Base-by-base conservation (phyloP, 2,113 vertebrate species). In the Tenrec ecaudatus region DNA sequence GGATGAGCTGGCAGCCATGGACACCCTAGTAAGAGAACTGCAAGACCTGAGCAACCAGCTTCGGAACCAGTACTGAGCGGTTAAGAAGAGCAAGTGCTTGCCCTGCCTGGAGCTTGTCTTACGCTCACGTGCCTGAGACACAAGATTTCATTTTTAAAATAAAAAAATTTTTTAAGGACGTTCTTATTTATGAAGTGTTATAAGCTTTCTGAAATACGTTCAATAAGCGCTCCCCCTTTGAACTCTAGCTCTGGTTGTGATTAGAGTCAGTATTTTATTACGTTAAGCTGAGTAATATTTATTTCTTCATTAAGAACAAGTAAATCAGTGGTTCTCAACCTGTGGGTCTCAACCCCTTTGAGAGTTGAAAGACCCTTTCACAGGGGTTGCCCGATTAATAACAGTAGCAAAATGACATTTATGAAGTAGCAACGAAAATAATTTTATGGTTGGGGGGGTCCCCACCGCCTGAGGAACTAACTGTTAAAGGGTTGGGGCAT, bases 41-140 rank as follows among this genome's bases (percentile, higher is more conserved):
- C 99, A 99, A 96, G 98, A 98, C 60, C 97, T 98, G 81, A 98
- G 98, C 69, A 98, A 97, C 82, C 98, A 97, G 31, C 97, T 99
- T 93, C 98, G 98, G 62, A 97, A 98, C 96, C 98, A 97, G 89
- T 98, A 97, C 94, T 98, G 97, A 98, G 43, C 40, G 80, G n/a
- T n/a, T n/a, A n/a, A n/a, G n/a, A n/a, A n/a, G 43, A 31, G 62
- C 58, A 77, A 82, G 58, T 60, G 40, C 17, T 71, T 93, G 93
- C 19, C 38, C 90, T 92, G 92, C 33, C 77, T 60, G 53, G 14
- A 6, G 4, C 82, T 88, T 95, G 92, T 95, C 66, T 79, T 94
- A n/a, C n/a, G 86, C 86, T 88, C 83, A 25, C 89, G 58, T 86
- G 47, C 90, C 94, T 97, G 71, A 93, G 88, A 94, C 3, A 33